Conservation (phyloP, 1,140 invertebrate genomes). For the Drosophila virilis region DNA sequence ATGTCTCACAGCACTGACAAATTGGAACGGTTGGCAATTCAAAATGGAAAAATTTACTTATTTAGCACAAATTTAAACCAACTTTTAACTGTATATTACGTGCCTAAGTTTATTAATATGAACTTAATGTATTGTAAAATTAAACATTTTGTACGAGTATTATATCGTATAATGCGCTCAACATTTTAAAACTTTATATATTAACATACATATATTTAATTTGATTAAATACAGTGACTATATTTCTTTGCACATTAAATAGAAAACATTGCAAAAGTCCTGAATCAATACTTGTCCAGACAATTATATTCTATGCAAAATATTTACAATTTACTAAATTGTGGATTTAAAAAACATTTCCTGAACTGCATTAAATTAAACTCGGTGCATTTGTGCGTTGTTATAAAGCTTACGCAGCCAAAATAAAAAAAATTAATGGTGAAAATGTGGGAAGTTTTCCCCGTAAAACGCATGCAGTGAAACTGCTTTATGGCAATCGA, state of each 20-base stretch:
- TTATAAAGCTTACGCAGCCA: slow-evolving; percentile 61
- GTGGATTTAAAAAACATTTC: slow-evolving; percentile 43
- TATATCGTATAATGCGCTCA: slow-evolving; percentile 48
- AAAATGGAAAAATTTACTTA: not conserved
- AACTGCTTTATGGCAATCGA: slow-evolving; percentile 75
- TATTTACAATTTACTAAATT: slow-evolving; percentile 80
- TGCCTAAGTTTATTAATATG: slow-evolving; percentile 44
- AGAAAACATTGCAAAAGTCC: slow-evolving; percentile 73
- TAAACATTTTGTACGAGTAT: slow-evolving; percentile 52
- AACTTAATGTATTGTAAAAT: slow-evolving; percentile 39
- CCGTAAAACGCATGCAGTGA: slow-evolving; percentile 32
- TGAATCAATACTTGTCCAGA: slow-evolving; percentile 54
- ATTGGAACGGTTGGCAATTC: not conserved
- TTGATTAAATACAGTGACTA: slow-evolving; percentile 82
- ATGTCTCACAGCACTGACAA: not conserved
- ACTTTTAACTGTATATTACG: slow-evolving; percentile 22
- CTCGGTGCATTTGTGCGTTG: slow-evolving; percentile 38
- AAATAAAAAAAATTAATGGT: slow-evolving; percentile 12
- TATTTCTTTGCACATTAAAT: slow-evolving; percentile 75
- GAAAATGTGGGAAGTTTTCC: slow-evolving; percentile 1
- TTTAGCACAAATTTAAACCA: too few relatives aligned
- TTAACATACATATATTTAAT: slow-evolving; percentile 73
- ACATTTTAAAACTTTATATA: slow-evolving; percentile 54
- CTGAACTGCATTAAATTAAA: slow-evolving; percentile 40
- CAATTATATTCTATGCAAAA: slow-evolving; percentile 62